Percentiles rank a stretch among this genome's conserved stretches.
These are phyloP conservation scores for Danio tinwini DNA, from an alignment of 2,797 vertebrate genomes.

Conservation along the genomic window DNA sequence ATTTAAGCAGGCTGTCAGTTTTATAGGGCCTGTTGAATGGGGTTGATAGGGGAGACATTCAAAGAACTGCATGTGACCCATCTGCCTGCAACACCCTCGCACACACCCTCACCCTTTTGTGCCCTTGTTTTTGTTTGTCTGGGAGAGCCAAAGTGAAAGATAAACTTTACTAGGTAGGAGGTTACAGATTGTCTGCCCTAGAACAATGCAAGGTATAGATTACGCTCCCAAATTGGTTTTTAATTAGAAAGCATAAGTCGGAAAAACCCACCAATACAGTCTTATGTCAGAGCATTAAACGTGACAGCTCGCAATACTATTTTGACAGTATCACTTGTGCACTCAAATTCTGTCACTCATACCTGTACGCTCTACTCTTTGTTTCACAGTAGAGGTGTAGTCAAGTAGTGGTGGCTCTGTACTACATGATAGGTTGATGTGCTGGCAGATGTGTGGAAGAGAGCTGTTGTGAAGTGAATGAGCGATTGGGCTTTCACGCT, in stretches of 20 bases:
- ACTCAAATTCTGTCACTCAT: slow-evolving; percentile 55
- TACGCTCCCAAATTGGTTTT: slow-evolving; percentile 43
- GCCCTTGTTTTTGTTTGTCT: slow-evolving; percentile 85
- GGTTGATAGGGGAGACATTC: slow-evolving; percentile 78
- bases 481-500: slow-evolving; percentile 73
- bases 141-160: slow-evolving; percentile 72
- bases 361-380: slow-evolving; percentile 1
- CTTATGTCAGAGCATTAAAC: slow-evolving; percentile 9
- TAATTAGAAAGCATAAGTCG: slow-evolving; percentile 26
- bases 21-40: slow-evolving; percentile 79
- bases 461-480: slow-evolving; percentile 66
- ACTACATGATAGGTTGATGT: slow-evolving; percentile 33
- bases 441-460: slow-evolving; percentile 63
- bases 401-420: slow-evolving; percentile 39
- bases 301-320: neutral
- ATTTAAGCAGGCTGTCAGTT: slow-evolving; percentile 85
- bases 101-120: slow-evolving; percentile 78
- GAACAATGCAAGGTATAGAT: slow-evolving; percentile 57
- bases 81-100: slow-evolving; percentile 83
- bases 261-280: neutral
- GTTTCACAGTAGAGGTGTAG: slow-evolving; percentile 35
- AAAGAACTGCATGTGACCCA: slow-evolving; percentile 87
- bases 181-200: slow-evolving; percentile 72
- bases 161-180: slow-evolving; percentile 82
- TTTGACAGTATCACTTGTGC: neutral